Percentiles rank a stretch among this genome's conserved stretches.
phyloP scores from a whole-genome alignment of 2,888 invertebrate genomes.

The Drosophila mulleri region DNA sequence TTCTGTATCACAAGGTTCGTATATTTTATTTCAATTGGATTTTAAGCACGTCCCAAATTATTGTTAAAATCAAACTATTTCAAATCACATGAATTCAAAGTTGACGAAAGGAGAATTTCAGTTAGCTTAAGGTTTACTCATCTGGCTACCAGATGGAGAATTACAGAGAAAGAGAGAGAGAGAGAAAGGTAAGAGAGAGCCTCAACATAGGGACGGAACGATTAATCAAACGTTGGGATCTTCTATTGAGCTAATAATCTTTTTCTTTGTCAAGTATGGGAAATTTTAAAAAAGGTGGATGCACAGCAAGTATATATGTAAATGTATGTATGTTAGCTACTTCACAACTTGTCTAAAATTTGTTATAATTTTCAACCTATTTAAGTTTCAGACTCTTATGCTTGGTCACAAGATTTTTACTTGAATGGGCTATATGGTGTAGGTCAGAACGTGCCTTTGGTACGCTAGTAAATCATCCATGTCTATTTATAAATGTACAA shows the following conservation, averaged over 20 bases:
- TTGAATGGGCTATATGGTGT: constrained; percentile 28
- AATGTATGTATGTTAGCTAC: constrained; percentile 3
- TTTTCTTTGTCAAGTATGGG: not conserved
- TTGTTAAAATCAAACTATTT: constrained; percentile 12
- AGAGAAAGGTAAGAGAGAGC: constrained; percentile 1
- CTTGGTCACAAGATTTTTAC: constrained; percentile 72
- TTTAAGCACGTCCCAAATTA: constrained; percentile 39
- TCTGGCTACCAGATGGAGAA: constrained; percentile 2
- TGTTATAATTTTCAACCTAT: constrained; percentile 63
- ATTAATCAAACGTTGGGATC: constrained; percentile 57
- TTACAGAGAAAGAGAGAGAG: not conserved
- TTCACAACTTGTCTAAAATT: constrained; percentile 32
- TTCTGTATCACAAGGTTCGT: constrained; percentile 60
- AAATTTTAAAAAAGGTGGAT: constrained; percentile 1
- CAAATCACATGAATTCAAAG: constrained; percentile 1
- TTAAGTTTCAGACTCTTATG: constrained; percentile 76
- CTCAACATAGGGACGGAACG: constrained; percentile 50
- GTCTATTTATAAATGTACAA: constrained; percentile 47
- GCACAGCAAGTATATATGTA: constrained; percentile 7
- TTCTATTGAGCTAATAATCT: constrained; percentile 6
- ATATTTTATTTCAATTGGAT: constrained; percentile 15
- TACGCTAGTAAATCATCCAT: constrained; percentile 18
- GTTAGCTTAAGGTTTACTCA: constrained; percentile 6
- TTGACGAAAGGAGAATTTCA: constrained; percentile 29
- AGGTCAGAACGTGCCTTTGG: constrained; percentile 42